These are phyloP conservation scores for Neodiprion fabricii DNA, from an alignment of 1,140 invertebrate genomes.

Conservation along the genomic window DNA sequence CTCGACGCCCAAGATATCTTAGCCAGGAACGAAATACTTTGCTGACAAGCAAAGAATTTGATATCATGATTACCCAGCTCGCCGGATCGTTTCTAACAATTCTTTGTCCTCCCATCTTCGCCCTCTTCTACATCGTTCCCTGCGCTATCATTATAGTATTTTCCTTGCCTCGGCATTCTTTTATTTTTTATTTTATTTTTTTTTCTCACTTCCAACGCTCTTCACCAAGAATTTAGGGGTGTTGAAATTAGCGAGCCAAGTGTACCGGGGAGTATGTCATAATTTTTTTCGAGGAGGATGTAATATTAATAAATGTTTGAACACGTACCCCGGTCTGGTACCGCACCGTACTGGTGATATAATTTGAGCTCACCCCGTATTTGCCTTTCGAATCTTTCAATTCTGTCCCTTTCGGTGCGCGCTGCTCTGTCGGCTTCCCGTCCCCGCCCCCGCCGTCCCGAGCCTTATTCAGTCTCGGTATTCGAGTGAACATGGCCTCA, in stretches of 20 bases:
- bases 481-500: conserved; percentile 53
- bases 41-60: conserved; percentile 61
- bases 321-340: conserved; percentile 18
- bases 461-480: neutral
- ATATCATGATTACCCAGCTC: conserved; percentile 58
- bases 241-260: conserved; percentile 8
- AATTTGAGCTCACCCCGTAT: conserved; percentile 42
- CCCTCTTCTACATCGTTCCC: no score
- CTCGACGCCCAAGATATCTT: conserved; percentile 53
- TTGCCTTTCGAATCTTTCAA: conserved; percentile 55
- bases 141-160: conserved; percentile 41
- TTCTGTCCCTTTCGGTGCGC: conserved; percentile 27
- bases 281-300: neutral
- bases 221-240: neutral
- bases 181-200: neutral
- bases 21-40: conserved; percentile 53
- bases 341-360: conserved; percentile 29
- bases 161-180: conserved; percentile 39
- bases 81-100: no score
- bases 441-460: conserved; percentile 31
- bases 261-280: neutral
- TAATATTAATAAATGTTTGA: conserved; percentile 27
- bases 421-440: neutral
- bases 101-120: no score
- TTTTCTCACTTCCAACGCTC: neutral